These are phyloP conservation scores for Argyra leucocephala DNA, from an alignment of 2,888 invertebrate species.

Conservation along the genomic window DNA sequence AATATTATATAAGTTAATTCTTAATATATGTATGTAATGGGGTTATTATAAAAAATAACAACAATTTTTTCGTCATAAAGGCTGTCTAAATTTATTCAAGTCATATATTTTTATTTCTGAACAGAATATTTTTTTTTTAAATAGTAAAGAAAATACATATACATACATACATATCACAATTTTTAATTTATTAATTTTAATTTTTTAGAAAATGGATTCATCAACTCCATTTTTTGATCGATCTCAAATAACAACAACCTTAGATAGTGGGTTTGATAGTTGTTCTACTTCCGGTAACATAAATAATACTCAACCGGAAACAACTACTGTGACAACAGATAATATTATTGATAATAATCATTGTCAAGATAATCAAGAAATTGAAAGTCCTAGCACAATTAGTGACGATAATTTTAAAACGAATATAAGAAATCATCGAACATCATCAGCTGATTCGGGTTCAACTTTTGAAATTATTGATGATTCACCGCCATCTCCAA, in stretches of 20 bases:
- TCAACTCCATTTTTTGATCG: constrained; percentile 15
- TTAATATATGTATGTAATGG: too few species aligned
- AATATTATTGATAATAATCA: neutral
- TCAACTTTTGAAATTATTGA: constrained; percentile 21
- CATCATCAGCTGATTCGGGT: constrained; percentile 18
- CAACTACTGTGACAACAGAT: neutral
- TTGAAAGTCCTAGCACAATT: neutral
- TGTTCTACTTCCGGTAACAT: constrained; percentile 14
- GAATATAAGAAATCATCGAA: neutral
- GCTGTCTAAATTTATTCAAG: too few species aligned
- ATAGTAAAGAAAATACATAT: too few species aligned
- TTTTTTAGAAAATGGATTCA: constrained; percentile 15
- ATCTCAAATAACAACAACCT: constrained; percentile 9
- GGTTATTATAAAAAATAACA: too few species aligned
- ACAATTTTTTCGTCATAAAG: too few species aligned
- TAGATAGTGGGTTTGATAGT: constrained; percentile 18
- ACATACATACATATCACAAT: too few species aligned
- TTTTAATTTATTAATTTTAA: too few species aligned
- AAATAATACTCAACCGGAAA: constrained; percentile 11
- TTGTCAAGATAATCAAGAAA: neutral
- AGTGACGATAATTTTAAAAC: constrained; percentile 4
- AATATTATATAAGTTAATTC: too few species aligned
- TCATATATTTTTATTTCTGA: too few species aligned
- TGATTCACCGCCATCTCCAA: constrained; percentile 1
- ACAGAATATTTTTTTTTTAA: too few species aligned